Evolutionary conservation across 2,113 vertebrate genomes (phyloP), one percentile per base, ranked within the genome.

Genomic region (Tyto alba): DNA sequence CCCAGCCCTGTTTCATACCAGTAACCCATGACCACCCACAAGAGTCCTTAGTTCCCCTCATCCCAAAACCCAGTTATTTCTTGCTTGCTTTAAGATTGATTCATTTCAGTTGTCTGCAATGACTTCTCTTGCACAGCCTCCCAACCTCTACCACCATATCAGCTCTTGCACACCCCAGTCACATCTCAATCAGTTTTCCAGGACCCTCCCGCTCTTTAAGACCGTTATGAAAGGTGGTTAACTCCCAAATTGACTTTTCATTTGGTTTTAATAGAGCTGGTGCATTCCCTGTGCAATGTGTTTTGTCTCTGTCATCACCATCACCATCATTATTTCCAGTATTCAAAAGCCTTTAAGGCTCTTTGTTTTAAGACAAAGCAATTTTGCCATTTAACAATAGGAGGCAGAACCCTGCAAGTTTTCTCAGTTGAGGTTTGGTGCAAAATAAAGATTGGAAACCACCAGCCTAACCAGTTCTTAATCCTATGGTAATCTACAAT

Each of bases 391-490:
- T 84, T 80, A 62, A 77, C 20, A 59, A 59, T 55, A 22, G n/a
- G 38, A 90, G 32, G 41, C 45, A 92, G 47, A 93, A 66, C 16
- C 8, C n/a, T 90, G 45, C 26, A 41, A 19, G 26, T 88, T 95
- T 63, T 84, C 75, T 74, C 45, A 84, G 41, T 7, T 71, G 72
- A 90, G 47, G 7, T 87, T 64, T 34, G 21, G 38, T 78, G 40
- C 29, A 77, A 90, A 95, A 77, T 50, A 71, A 71, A 81, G 56
- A 34, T 27, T 63, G 50, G 64, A 87, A 95, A 89, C 52, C 38
- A 30, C 38, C 2, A 7, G 41, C 47, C 59, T 38, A 83, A 89
- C 43, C 22, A 63, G 38, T 59, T 88, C 79, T 88, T 93, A 93
- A 67, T 74, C 20, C 47, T 77, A 25, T 50, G 55, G 55, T 59